Percentiles rank a stretch among this genome's conserved stretches.
Evolutionary conservation across 1,140 invertebrate genomes (phyloP).

Genomic region (Pseudomyrmex sp.): DNA sequence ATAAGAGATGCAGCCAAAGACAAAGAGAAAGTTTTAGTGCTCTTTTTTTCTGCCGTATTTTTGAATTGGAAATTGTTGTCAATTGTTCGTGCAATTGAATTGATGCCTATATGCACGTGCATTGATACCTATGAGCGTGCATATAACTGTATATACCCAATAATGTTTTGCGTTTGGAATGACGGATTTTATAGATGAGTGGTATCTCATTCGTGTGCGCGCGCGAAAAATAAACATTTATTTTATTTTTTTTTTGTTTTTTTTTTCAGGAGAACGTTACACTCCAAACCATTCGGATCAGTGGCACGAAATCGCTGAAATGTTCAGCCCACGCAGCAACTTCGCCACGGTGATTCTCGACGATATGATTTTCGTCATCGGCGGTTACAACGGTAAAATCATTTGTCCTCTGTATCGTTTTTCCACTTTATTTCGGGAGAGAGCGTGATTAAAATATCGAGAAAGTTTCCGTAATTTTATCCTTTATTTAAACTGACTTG

Average conservation of each 20-base stretch:
- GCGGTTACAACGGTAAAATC: conserved; percentile 91
- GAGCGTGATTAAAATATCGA: background rate
- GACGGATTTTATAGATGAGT: background rate
- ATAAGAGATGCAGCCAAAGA: too few relatives aligned
- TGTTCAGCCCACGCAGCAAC: conserved; percentile 94
- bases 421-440: background rate
- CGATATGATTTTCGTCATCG: conserved; percentile 92
- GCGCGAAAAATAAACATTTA: conserved; percentile 12
- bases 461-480: too few relatives aligned
- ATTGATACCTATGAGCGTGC: background rate
- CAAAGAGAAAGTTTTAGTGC: too few relatives aligned
- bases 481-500: too few relatives aligned
- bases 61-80: background rate
- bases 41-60: background rate
- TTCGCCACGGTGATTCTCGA: conserved; percentile 93
- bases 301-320: conserved; percentile 90
- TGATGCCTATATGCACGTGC: background rate
- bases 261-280: conserved; percentile 88
- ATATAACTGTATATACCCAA: conserved; percentile 11
- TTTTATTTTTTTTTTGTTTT: background rate
- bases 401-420: background rate
- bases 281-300: conserved; percentile 86
- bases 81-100: too few relatives aligned
- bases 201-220: background rate
- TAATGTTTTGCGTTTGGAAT: background rate